These are phyloP conservation scores for Tineola bisselliella DNA, from an alignment of 2,888 invertebrate species.

Conservation along the genomic window DNA sequence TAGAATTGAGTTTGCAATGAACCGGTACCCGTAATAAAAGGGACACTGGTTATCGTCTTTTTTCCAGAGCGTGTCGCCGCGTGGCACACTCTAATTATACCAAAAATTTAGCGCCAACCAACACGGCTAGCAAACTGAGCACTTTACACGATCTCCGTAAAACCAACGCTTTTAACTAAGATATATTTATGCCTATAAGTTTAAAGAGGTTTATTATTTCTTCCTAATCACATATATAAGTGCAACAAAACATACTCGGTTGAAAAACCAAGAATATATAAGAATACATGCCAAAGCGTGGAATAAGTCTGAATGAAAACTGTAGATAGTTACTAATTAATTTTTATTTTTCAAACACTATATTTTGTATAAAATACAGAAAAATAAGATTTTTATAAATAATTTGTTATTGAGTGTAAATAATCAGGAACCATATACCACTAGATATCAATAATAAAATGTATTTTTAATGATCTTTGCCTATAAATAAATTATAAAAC, in stretches of 20 bases:
- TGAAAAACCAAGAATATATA: too few relatives aligned
- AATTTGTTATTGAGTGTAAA: neutral
- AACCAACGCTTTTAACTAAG: neutral
- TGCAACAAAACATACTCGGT: too few relatives aligned
- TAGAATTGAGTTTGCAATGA: too few relatives aligned
- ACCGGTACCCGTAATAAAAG: slow-evolving; percentile 5
- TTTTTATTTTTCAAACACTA: too few relatives aligned
- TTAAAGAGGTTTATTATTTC: too few relatives aligned
- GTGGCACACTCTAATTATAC: slow-evolving; percentile 22
- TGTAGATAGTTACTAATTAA: too few relatives aligned
- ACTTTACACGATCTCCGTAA: neutral
- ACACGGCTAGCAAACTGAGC: neutral
- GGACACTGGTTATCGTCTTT: slow-evolving; percentile 25
- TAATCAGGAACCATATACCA: neutral
- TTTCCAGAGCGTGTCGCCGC: slow-evolving; percentile 27
- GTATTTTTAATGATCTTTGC: neutral
- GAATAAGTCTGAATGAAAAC: too few relatives aligned
- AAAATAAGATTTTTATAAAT: too few relatives aligned
- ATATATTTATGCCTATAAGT: too few relatives aligned
- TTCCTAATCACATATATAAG: too few relatives aligned
- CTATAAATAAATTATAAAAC: neutral
- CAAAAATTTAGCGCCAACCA: slow-evolving; percentile 9
- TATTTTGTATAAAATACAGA: too few relatives aligned
- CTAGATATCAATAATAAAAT: neutral
- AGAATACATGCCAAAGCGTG: too few relatives aligned